Evolutionary conservation across 2,113 vertebrate species (phyloP), one percentile per base, ranked within the genome.

Genomic region (Macaca mulatta): DNA sequence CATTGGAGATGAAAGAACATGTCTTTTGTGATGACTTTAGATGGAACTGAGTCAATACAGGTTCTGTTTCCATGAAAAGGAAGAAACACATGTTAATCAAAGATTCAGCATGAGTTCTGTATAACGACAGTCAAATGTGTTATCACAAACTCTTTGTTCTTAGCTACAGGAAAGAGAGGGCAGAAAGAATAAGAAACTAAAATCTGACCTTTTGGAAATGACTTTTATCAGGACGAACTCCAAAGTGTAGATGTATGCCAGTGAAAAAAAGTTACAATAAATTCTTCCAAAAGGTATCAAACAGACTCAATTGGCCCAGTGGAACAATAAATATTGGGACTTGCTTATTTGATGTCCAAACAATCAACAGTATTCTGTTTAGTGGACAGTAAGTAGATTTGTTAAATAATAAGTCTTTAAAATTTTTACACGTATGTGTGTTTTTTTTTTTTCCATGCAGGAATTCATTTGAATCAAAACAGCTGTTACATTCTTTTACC

Each of bases 11-110:
- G 20, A 90, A 96, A 80, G 59, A 89, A 50, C 16, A 94, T 94
- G 35, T 84, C 52, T 91, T 96, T 92, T 86, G 43, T 93, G 16
- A 78, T 94, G 86, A 57, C 8, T 90, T 93, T 96, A 32, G 80
- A 96, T 91, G n/a, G n/a, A 11, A 79, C 40, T 57, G 9, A 79
- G 48, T 17, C 61, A 97, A 55, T 64, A 48, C 14, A 67, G 14
- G 12, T 83, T 74, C 50, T 85, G 4, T 94, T 83, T 90, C 16
- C 80, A 90, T 32, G 8, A 79, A 94, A 92, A 75, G 48, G 11
- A 59, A 85, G 35, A 48, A 30, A 93, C 69, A 52, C 5, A 23
- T 43, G 8, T 85, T 75, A 86, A 61, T 82, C 40, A 57, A 83
- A 90, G 78, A 91, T 69, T 95, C 52, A 81, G 45, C 17, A 17